Conservation (phyloP, 2,797 vertebrate species). For the Neopelma chrysocephalum region DNA sequence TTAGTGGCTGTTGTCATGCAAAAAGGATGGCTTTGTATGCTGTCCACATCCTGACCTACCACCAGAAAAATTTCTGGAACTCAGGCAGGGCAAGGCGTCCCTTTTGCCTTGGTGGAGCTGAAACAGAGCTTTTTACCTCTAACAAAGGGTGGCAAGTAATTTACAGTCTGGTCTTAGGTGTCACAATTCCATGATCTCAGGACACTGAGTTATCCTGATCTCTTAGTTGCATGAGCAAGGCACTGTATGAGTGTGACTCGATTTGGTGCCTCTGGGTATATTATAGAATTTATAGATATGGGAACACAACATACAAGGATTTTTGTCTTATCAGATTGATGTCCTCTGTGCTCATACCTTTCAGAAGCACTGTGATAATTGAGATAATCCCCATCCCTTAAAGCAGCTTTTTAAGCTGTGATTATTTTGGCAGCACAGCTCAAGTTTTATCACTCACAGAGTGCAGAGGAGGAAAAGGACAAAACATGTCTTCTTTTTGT, state of each 20-base stretch:
- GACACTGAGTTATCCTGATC: not conserved
- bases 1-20: not conserved
- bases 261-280: not conserved
- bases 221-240: not conserved
- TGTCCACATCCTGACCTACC: not conserved
- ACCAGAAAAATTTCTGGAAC: not conserved
- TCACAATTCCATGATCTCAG: not conserved
- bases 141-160: not conserved
- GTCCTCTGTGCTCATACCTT: conserved; percentile 59
- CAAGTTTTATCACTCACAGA: conserved; percentile 48
- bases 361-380: conserved; percentile 57
- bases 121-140: not conserved
- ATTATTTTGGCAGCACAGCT: conserved; percentile 60
- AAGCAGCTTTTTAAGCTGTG: conserved; percentile 47
- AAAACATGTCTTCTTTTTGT: not conserved
- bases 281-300: conserved; percentile 32
- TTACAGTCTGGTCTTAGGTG: not conserved
- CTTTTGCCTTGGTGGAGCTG: not conserved
- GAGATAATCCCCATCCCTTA: conserved; percentile 57
- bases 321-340: conserved; percentile 62
- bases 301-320: conserved; percentile 44
- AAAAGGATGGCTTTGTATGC: not conserved
- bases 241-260: not conserved
- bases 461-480: conserved; percentile 22
- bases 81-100: not conserved